phyloP scores from a whole-genome alignment of 2,888 invertebrate genomes.

The Leptothorax acervorum region DNA sequence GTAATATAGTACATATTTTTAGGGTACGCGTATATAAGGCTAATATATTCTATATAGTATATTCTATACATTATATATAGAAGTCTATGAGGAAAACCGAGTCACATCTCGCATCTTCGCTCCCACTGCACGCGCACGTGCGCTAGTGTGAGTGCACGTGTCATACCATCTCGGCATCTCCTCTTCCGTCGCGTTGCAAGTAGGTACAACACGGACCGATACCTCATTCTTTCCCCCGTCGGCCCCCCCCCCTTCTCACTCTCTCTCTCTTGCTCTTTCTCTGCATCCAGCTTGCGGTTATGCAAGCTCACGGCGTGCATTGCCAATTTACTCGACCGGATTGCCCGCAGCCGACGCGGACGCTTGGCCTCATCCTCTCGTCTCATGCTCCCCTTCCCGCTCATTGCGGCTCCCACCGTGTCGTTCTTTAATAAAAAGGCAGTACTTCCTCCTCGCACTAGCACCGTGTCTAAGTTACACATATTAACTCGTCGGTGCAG shows the following conservation, averaged over 20 bases:
- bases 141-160: slow-evolving; percentile 44
- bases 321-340: slow-evolving; percentile 75
- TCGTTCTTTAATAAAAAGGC: slow-evolving; percentile 48
- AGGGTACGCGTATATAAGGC: no score
- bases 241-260: no score
- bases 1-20: no score
- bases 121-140: slow-evolving; percentile 16
- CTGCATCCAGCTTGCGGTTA: slow-evolving; percentile 60
- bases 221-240: not conserved
- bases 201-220: slow-evolving; percentile 25
- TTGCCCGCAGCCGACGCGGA: slow-evolving; percentile 25
- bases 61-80: no score
- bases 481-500: slow-evolving; percentile 50
- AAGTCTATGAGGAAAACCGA: slow-evolving; percentile 71
- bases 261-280: not conserved
- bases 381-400: not conserved
- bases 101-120: slow-evolving; percentile 33
- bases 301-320: slow-evolving; percentile 72
- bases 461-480: slow-evolving; percentile 56
- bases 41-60: no score
- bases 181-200: slow-evolving; percentile 21
- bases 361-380: slow-evolving; percentile 7
- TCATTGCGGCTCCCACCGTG: not conserved
- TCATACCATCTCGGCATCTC: not conserved
- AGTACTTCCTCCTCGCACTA: slow-evolving; percentile 8